These are phyloP conservation scores for Nephrotoma guestfalica DNA, from an alignment of 2,888 invertebrate genomes.

Conservation along the genomic window DNA sequence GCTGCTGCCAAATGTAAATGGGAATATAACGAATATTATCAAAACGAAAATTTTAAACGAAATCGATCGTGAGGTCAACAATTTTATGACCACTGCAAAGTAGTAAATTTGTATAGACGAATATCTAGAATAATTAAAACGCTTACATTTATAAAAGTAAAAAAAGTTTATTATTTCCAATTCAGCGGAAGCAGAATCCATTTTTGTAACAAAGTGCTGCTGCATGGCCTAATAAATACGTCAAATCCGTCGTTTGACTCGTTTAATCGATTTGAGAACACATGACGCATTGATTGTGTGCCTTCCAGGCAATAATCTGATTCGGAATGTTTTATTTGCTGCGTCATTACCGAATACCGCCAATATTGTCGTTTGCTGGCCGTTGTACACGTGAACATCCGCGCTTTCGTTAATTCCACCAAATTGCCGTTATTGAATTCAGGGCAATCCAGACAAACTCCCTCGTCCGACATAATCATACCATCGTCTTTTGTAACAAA, in stretches of 20 bases:
- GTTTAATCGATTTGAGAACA: neutral
- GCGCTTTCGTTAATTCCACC: slow-evolving; percentile 18
- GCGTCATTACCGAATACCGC: slow-evolving; percentile 29
- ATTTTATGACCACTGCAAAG: neutral
- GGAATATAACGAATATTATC: slow-evolving; percentile 58
- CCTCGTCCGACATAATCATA: slow-evolving; percentile 75
- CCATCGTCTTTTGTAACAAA: slow-evolving; percentile 52
- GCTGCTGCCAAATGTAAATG: slow-evolving; percentile 61
- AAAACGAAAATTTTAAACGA: slow-evolving; percentile 25
- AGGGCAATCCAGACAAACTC: slow-evolving; percentile 65
- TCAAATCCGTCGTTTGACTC: slow-evolving; percentile 3
- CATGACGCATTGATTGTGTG: neutral
- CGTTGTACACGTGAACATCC: slow-evolving; percentile 23
- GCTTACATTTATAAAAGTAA: neutral
- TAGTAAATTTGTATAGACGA: neutral
- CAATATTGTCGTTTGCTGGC: slow-evolving; percentile 23
- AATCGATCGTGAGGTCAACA: neutral
- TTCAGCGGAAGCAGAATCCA: slow-evolving; percentile 8
- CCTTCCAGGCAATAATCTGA: slow-evolving; percentile 23
- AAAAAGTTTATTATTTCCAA: slow-evolving; percentile 7
- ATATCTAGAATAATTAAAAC: neutral
- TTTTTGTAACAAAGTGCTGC: slow-evolving; percentile 5
- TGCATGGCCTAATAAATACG: slow-evolving; percentile 3
- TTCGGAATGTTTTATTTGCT: slow-evolving; percentile 25
- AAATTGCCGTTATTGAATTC: slow-evolving; percentile 15